A percentile compares a stretch with the other conserved stretches of the same genome.
Evolutionary conservation across 2,113 vertebrate species (phyloP).

Genomic region (Phyllostomus discolor): DNA sequence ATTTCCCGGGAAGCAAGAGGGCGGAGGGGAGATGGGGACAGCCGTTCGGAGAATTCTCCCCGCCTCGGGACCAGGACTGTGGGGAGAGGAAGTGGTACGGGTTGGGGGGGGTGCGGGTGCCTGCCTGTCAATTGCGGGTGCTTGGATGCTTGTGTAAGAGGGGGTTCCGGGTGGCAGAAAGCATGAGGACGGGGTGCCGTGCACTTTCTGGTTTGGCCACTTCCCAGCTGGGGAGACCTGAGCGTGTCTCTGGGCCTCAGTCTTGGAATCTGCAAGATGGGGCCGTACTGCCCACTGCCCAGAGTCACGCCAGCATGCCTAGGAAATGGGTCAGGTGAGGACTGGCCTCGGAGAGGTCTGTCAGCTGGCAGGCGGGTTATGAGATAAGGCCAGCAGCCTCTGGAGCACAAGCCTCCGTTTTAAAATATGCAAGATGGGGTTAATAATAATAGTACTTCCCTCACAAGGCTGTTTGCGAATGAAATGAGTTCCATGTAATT

Average conservation of each 20-base stretch:
- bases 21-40: background rate
- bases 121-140: background rate
- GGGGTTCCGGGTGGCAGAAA: background rate
- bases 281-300: background rate
- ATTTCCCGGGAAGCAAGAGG: background rate
- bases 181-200: background rate
- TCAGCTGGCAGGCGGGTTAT: background rate
- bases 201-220: background rate
- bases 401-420: background rate
- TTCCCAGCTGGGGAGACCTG: background rate
- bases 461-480: background rate
- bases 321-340: background rate
- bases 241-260: background rate
- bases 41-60: background rate
- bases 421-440: background rate
- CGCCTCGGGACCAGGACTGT: background rate
- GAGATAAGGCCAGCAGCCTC: background rate
- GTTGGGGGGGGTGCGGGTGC: rapidly evolving
- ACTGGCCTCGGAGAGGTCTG: background rate
- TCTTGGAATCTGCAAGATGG: background rate
- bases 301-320: background rate
- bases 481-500: background rate
- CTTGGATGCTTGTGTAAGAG: background rate
- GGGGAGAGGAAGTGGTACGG: background rate
- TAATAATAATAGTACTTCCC: background rate